Conservation (phyloP, 2,113 vertebrate species). For the Phyllostomus hastatus region DNA sequence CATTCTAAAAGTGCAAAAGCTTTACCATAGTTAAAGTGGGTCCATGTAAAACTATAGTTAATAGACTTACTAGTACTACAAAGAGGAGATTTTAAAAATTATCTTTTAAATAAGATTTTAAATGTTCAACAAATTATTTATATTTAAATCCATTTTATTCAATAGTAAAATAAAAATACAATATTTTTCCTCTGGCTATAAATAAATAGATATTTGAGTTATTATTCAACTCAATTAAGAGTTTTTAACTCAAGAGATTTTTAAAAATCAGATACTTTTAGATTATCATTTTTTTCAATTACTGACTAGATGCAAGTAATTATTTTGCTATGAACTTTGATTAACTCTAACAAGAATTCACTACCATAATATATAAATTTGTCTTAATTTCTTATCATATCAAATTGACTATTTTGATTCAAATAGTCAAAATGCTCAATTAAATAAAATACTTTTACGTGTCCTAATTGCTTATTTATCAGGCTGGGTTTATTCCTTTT, state of each 20-base stretch:
- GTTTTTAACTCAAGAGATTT: too few relatives aligned
- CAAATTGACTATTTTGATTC: background rate
- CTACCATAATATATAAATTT: background rate
- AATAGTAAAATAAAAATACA: background rate
- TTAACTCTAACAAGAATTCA: background rate
- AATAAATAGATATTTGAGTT: background rate
- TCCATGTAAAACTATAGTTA: background rate
- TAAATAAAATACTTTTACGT: background rate
- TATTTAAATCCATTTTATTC: background rate
- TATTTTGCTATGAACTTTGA: background rate
- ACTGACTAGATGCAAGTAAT: background rate
- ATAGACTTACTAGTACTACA: background rate
- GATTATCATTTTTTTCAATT: background rate
- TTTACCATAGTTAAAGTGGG: background rate
- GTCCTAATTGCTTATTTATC: background rate
- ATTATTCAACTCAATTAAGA: background rate
- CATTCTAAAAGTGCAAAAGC: background rate
- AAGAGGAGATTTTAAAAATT: background rate
- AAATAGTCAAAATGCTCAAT: background rate
- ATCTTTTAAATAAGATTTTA: background rate
- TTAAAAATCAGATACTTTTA: background rate
- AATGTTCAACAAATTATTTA: background rate
- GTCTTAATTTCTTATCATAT: background rate
- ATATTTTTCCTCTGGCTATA: background rate
- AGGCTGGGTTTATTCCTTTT: background rate